These are phyloP conservation scores for Apodemia zela DNA, from an alignment of 2,888 invertebrate species.

Conservation along the genomic window DNA sequence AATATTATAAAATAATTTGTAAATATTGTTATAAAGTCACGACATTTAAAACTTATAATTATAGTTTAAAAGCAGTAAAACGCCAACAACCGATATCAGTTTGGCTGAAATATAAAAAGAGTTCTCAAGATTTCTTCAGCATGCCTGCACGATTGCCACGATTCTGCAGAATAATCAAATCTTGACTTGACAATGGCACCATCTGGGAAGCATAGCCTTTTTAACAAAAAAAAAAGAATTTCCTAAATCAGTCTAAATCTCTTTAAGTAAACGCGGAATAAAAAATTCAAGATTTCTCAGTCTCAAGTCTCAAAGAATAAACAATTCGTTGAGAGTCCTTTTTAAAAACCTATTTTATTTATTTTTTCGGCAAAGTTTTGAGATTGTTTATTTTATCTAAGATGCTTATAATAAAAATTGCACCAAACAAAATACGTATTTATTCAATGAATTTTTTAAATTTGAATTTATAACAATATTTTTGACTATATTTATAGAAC, in stretches of 20 bases:
- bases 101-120: too few relatives aligned
- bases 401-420: not conserved
- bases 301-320: too few relatives aligned
- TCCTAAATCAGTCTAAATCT: too few relatives aligned
- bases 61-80: not conserved
- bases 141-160: too few relatives aligned
- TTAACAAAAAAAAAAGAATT: too few relatives aligned
- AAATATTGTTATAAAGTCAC: slow-evolving; percentile 12
- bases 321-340: not conserved
- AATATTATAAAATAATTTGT: slow-evolving; percentile 8
- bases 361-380: too few relatives aligned
- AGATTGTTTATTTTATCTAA: not conserved
- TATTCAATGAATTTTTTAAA: not conserved
- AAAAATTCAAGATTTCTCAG: too few relatives aligned
- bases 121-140: too few relatives aligned
- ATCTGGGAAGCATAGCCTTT: too few relatives aligned
- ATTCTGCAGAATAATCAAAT: too few relatives aligned
- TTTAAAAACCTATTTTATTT: not conserved
- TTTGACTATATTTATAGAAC: slow-evolving; percentile 3
- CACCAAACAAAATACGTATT: not conserved
- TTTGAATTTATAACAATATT: slow-evolving; percentile 13
- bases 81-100: not conserved
- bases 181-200: too few relatives aligned
- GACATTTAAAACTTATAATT: not conserved
- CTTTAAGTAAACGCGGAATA: too few relatives aligned